Percentiles rank a stretch among this genome's conserved stretches.
Evolutionary conservation across 2,113 vertebrate species (phyloP).

Genomic region (Turnix velox): DNA sequence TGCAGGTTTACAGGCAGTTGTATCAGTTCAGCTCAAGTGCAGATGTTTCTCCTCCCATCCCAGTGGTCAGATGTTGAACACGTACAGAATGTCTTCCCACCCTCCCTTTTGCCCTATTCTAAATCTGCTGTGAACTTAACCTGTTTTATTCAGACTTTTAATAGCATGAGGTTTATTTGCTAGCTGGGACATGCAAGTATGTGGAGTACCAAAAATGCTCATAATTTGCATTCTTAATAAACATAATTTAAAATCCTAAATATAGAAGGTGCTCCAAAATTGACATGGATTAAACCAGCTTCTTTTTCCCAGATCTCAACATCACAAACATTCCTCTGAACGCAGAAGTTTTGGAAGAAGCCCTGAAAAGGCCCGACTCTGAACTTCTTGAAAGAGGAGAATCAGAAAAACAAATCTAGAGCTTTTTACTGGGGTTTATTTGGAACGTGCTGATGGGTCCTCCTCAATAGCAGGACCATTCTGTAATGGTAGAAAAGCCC

Average conservation of each 20-base stretch:
- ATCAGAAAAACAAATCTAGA: background rate
- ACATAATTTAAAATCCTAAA: conserved; percentile 52
- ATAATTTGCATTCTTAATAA: conserved; percentile 59
- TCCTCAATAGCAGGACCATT: background rate
- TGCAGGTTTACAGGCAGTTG: background rate
- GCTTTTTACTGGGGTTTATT: background rate
- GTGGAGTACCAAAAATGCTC: conserved; percentile 24
- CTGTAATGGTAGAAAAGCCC: background rate
- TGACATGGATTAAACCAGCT: background rate
- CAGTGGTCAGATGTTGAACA: background rate
- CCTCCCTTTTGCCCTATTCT: conserved; percentile 5
- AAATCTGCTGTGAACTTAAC: conserved; percentile 20
- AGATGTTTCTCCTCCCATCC: background rate
- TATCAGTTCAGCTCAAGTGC: background rate
- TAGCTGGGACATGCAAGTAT: conserved; percentile 44
- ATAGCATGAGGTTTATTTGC: conserved; percentile 8
- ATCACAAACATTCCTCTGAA: background rate
- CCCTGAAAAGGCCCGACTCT: background rate
- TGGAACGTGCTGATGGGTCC: background rate
- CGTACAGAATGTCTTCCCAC: background rate
- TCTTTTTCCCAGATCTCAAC: background rate
- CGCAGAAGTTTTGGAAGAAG: background rate
- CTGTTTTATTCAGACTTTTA: conserved; percentile 24
- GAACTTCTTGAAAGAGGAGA: background rate
- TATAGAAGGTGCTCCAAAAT: conserved; percentile 11